phyloP scores from a whole-genome alignment of 2,888 invertebrate genomes.

The Lissocephala sabroskyi region DNA sequence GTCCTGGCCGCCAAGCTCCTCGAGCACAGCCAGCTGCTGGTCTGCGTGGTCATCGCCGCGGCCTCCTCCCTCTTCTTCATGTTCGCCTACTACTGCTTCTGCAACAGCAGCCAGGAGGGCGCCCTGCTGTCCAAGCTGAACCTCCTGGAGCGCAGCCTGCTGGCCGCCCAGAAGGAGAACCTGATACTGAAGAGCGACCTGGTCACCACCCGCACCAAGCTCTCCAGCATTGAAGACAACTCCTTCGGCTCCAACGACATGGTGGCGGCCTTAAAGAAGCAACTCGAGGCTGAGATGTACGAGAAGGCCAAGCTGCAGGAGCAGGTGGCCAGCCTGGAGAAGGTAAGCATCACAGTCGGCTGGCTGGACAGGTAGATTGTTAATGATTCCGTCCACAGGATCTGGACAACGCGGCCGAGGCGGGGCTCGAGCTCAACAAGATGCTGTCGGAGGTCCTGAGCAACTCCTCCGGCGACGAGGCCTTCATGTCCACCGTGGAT shows the following conservation, averaged over 20 bases:
- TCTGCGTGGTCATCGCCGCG: conserved; percentile 79
- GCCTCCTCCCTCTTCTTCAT: conserved; percentile 82
- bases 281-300: conserved; percentile 75
- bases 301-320: conserved; percentile 76
- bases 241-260: conserved; percentile 83
- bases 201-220: conserved; percentile 75
- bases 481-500: conserved; percentile 78
- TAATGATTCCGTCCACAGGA: too few relatives aligned
- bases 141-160: conserved; percentile 76
- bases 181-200: conserved; percentile 79
- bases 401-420: conserved; percentile 86
- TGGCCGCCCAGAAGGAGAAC: conserved; percentile 78
- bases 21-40: conserved; percentile 74
- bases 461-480: conserved; percentile 79
- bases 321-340: conserved; percentile 79
- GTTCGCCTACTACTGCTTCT: conserved; percentile 84
- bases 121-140: conserved; percentile 81
- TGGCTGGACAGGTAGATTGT: too few relatives aligned
- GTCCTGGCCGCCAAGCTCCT: conserved; percentile 54
- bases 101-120: conserved; percentile 81
- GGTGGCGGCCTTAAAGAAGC: conserved; percentile 79
- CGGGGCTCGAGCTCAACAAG: conserved; percentile 82
- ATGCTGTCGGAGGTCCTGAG: conserved; percentile 79
- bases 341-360: too few relatives aligned
- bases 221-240: conserved; percentile 80